Percentiles rank a stretch among this genome's conserved stretches.
These are phyloP conservation scores for Leucozona laternaria DNA, from an alignment of 2,888 invertebrate genomes.

Conservation along the genomic window DNA sequence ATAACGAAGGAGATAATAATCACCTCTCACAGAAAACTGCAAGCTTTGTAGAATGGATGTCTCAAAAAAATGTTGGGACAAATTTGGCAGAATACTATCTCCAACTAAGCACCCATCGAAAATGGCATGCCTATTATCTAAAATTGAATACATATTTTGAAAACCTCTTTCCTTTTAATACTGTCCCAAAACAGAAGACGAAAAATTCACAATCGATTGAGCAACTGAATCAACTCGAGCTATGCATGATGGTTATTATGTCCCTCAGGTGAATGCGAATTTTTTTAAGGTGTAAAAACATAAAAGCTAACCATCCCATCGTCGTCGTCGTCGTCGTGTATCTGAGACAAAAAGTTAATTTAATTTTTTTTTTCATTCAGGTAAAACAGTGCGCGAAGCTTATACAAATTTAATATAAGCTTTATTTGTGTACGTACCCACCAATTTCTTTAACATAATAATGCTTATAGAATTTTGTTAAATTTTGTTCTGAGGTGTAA, in stretches of 20 bases:
- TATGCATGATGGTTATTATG: not conserved
- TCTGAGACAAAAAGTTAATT: slow-evolving; percentile 17
- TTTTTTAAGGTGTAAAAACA: slow-evolving; percentile 15
- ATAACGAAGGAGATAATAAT: no score
- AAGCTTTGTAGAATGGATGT: no score
- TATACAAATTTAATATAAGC: slow-evolving; percentile 25
- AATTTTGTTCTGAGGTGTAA: slow-evolving; percentile 6
- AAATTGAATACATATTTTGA: no score
- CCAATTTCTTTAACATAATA: not conserved
- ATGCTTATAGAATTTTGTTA: slow-evolving; percentile 6
- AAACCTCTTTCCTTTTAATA: no score
- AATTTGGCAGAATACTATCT: no score
- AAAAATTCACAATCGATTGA: not conserved
- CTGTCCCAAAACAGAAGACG: not conserved
- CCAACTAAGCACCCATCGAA: no score
- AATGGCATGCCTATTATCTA: no score
- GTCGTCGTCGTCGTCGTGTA: not conserved
- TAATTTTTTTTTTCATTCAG: slow-evolving; percentile 28
- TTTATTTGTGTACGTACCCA: slow-evolving; percentile 27
- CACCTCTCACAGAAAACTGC: no score
- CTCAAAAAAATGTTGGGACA: no score
- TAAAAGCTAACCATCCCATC: slow-evolving; percentile 10
- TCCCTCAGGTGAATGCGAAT: slow-evolving; percentile 10
- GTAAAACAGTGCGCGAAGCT: slow-evolving; percentile 6
- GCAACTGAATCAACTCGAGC: not conserved